Base-by-base conservation (phyloP, 2,888 invertebrate species). In the Deilephila porcellus region DNA sequence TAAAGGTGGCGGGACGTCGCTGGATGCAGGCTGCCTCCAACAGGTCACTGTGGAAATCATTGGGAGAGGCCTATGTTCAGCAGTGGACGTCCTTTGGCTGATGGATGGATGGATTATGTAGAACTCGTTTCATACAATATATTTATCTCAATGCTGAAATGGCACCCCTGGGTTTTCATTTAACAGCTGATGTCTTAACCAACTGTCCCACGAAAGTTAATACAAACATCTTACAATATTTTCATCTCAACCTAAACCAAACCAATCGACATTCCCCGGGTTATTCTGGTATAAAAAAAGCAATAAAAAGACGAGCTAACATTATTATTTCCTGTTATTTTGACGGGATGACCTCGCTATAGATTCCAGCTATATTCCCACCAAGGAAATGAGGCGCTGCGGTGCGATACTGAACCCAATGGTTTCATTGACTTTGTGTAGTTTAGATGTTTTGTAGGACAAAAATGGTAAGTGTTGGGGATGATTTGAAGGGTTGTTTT, bases 241-340 rank as follows among this genome's bases (percentile, higher is more conserved):
- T 20, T 60, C 11, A 17, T 29, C 20, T 20, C 20, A 60, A 20
- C 20, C n/a, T 5, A 20, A 71, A 67, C 64, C 56, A 52, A 53
- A 64, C 56, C 37, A 73, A 77, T 82, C 72, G 76, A 77, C 76
- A 76, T 70, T 74, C 70, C 73, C 73, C 20, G 45, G 45, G 20
- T 20, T 67, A 37, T 25, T 56, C 56, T 6, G 6, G 67, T 17
- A 74, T 84, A 83, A 84, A 84, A 83, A 84, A 82, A 78, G 80
- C 79, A 79, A 84, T 84, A 84, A 83, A 83, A 76, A 76, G 67
- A 74, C 75, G 76, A 75, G 76, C 67, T 74, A 71, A 71, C 79
- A 78, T 82, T 82, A 81, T 83, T 82, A 82, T 84, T 83, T 84
- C 84, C 81, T 84, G 84, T 84, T 84, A 82, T 84, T 84, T 78